Conservation (phyloP, 2,797 vertebrate genomes). For the Botia kubotai region DNA sequence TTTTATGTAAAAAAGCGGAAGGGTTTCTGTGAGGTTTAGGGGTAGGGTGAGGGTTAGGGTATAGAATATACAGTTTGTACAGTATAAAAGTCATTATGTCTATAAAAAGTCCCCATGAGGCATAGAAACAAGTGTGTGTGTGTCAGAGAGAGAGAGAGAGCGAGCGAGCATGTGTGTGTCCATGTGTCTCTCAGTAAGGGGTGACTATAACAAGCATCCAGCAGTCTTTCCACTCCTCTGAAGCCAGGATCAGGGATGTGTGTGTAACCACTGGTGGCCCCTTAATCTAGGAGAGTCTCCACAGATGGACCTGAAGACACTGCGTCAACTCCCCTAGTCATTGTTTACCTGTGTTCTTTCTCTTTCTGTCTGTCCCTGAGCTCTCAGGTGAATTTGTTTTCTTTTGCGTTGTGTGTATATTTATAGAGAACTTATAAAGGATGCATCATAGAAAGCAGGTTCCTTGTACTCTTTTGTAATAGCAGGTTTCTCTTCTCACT, state of each 20-base stretch:
- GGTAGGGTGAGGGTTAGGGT: too few relatives aligned
- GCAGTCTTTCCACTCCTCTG: constrained; percentile 44
- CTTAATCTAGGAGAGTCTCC: constrained; percentile 35
- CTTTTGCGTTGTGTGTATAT: not conserved
- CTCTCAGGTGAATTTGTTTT: not conserved
- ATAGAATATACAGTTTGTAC: too few relatives aligned
- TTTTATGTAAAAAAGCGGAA: too few relatives aligned
- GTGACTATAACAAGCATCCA: constrained; percentile 57
- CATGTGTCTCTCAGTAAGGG: constrained; percentile 34
- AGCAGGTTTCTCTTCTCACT: too few relatives aligned
- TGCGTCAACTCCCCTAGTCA: not conserved
- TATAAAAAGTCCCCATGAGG: too few relatives aligned
- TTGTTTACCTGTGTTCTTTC: constrained; percentile 3
- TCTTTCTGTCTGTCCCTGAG: not conserved
- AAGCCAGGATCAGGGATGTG: constrained; percentile 41
- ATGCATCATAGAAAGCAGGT: constrained; percentile 1
- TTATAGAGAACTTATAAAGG: not conserved
- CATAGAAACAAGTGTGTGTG: not conserved
- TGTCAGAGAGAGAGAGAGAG: constrained; percentile 20
- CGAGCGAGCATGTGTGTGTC: not conserved
- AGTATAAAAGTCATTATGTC: too few relatives aligned
- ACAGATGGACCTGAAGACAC: constrained; percentile 12
- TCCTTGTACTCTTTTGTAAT: not conserved
- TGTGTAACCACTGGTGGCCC: constrained; percentile 35
- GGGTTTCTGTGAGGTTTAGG: too few relatives aligned